A percentile compares a stretch with the other conserved stretches of the same genome.
Evolutionary conservation across 2,797 vertebrate genomes (phyloP).

Genomic region (Pantherophis vulpinus): DNA sequence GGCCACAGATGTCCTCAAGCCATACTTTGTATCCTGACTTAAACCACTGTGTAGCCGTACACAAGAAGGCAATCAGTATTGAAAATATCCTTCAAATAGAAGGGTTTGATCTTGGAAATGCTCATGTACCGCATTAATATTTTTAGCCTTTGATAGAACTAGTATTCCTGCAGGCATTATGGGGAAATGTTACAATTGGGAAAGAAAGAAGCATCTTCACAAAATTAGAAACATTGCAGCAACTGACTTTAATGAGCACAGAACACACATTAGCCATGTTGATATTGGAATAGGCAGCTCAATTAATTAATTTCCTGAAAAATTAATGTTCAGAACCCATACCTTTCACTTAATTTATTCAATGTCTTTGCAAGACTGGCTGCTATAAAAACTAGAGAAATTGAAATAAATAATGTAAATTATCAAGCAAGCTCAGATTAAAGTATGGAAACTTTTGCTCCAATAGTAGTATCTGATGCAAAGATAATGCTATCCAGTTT

Average conservation of each 20-base stretch:
- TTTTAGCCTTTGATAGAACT: not conserved
- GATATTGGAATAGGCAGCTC: conserved; percentile 44
- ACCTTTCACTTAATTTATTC: conserved; percentile 63
- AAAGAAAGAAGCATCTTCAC: not conserved
- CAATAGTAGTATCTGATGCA: not conserved
- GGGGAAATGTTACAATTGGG: conserved; percentile 3
- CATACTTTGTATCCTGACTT: not conserved
- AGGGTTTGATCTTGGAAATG: not conserved
- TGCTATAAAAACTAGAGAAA: conserved; percentile 54
- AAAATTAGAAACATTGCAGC: not conserved
- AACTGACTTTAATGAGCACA: not conserved
- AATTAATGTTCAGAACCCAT: conserved; percentile 54
- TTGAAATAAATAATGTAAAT: conserved; percentile 54
- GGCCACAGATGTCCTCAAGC: not conserved
- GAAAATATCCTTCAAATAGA: not conserved
- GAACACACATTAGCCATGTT: not conserved
- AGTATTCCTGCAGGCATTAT: conserved; percentile 8
- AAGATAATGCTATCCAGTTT: conserved; percentile 20
- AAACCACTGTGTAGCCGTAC: not conserved
- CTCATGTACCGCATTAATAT: not conserved
- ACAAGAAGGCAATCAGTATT: not conserved
- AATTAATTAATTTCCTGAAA: conserved; percentile 54
- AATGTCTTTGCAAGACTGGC: conserved; percentile 41
- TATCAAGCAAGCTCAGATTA: conserved; percentile 54
- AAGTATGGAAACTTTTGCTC: conserved; percentile 26